Conservation (phyloP, 2,888 invertebrate genomes). For the Perithous albicinctus region DNA sequence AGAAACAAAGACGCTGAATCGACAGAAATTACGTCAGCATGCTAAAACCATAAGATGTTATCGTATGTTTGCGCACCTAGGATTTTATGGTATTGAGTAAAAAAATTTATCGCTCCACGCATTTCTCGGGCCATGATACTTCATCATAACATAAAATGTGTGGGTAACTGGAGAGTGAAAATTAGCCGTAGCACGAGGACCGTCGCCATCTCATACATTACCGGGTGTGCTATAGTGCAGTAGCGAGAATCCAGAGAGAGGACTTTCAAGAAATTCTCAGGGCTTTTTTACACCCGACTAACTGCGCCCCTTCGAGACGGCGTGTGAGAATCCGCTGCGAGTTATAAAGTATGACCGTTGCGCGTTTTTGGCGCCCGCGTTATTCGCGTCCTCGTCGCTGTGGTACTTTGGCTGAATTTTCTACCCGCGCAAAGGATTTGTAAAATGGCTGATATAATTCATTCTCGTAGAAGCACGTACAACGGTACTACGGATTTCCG, state of each 20-base stretch:
- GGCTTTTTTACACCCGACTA: constrained; percentile 41
- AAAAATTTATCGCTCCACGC: constrained; percentile 35
- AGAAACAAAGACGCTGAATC: too few species aligned
- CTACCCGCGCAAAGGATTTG: constrained; percentile 56
- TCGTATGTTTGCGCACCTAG: not conserved
- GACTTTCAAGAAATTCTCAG: constrained; percentile 60
- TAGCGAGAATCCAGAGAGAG: constrained; percentile 1
- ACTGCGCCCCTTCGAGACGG: constrained; percentile 10
- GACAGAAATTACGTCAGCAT: too few species aligned
- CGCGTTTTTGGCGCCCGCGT: constrained; percentile 57
- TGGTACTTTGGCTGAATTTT: constrained; percentile 62
- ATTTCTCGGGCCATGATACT: constrained; percentile 26
- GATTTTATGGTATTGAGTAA: too few species aligned
- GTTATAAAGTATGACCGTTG: constrained; percentile 50
- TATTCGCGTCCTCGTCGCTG: constrained; percentile 67
- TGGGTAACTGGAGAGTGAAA: constrained; percentile 59
- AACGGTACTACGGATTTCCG: not conserved
- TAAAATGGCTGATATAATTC: constrained; percentile 65
- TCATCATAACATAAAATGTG: constrained; percentile 51
- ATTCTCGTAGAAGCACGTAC: constrained; percentile 51
- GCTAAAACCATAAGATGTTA: too few species aligned
- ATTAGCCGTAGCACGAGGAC: constrained; percentile 54
- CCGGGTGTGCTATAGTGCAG: constrained; percentile 34
- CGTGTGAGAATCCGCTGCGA: constrained; percentile 35
- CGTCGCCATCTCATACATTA: constrained; percentile 50